Conservation (phyloP, 2,888 invertebrate species). For the Acrocyrtus sp. region DNA sequence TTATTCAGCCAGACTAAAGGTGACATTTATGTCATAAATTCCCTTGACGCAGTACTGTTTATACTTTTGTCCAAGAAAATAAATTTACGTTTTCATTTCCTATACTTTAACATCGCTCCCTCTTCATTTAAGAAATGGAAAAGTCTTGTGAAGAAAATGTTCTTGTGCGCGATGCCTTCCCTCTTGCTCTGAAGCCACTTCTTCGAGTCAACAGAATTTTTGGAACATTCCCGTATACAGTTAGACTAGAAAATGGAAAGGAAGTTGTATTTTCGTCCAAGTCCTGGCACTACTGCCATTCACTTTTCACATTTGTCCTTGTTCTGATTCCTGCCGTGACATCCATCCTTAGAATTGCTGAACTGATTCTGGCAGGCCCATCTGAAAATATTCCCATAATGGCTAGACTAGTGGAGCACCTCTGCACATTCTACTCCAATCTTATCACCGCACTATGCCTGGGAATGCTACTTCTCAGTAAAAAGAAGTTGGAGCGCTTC, state of each 20-base stretch:
- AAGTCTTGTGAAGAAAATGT: no score
- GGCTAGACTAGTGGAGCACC: slow-evolving; percentile 5
- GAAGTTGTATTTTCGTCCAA: slow-evolving; percentile 15
- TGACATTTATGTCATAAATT: no score
- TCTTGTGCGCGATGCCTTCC: not conserved
- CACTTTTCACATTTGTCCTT: slow-evolving; percentile 22
- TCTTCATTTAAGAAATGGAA: no score
- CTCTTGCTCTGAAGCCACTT: slow-evolving; percentile 18
- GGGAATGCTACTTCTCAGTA: slow-evolving; percentile 5
- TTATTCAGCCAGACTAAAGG: no score
- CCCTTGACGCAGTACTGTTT: no score
- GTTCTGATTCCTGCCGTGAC: not conserved
- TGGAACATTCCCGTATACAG: slow-evolving; percentile 36
- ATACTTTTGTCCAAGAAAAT: no score
- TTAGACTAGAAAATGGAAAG: not conserved
- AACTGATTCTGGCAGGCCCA: not conserved
- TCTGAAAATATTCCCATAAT: not conserved
- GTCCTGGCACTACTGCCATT: slow-evolving; percentile 21
- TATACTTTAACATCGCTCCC: no score
- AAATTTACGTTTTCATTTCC: no score
- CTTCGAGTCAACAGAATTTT: slow-evolving; percentile 21
- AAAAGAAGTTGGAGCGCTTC: slow-evolving; percentile 17
- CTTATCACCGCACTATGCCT: slow-evolving; percentile 20
- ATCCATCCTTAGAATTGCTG: not conserved
- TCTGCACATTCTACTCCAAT: slow-evolving; percentile 27